Evolutionary conservation across 2,888 invertebrate genomes (phyloP).

Genomic region (Campoletis raptor): DNA sequence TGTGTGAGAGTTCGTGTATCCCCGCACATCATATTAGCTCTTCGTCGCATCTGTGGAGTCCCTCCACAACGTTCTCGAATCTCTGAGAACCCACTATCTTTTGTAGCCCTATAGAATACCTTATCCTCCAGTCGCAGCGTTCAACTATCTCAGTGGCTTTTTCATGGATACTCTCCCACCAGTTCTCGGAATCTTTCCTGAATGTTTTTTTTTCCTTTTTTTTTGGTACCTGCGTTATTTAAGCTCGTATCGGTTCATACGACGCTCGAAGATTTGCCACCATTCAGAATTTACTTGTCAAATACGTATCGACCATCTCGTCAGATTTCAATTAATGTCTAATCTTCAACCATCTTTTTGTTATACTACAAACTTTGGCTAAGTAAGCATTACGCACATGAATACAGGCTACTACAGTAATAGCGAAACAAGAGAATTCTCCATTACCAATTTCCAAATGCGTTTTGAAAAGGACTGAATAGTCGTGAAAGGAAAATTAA

Average conservation of each 20-base stretch:
- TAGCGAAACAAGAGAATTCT: background rate
- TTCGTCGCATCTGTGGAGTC: conserved; percentile 12
- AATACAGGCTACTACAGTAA: background rate
- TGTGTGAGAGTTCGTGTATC: background rate
- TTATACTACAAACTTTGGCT: background rate
- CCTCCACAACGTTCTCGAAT: conserved; percentile 22
- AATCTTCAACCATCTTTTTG: background rate
- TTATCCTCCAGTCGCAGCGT: conserved; percentile 8
- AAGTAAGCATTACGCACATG: background rate
- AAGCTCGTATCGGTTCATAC: background rate
- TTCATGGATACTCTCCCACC: background rate
- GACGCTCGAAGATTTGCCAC: conserved; percentile 18
- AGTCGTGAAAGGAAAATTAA: background rate
- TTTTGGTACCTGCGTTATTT: background rate
- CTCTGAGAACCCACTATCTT: conserved; percentile 37
- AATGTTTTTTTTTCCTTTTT: background rate
- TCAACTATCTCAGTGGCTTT: conserved; percentile 1
- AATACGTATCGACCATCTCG: background rate
- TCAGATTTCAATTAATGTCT: background rate
- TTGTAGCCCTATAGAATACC: conserved; percentile 10
- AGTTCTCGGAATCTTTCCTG: background rate
- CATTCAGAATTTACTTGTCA: conserved; percentile 1
- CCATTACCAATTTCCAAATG: background rate
- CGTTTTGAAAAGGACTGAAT: background rate
- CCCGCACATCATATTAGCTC: conserved; percentile 10